These are phyloP conservation scores for Fulica atra DNA, from an alignment of 2,113 vertebrate genomes.

Conservation along the genomic window DNA sequence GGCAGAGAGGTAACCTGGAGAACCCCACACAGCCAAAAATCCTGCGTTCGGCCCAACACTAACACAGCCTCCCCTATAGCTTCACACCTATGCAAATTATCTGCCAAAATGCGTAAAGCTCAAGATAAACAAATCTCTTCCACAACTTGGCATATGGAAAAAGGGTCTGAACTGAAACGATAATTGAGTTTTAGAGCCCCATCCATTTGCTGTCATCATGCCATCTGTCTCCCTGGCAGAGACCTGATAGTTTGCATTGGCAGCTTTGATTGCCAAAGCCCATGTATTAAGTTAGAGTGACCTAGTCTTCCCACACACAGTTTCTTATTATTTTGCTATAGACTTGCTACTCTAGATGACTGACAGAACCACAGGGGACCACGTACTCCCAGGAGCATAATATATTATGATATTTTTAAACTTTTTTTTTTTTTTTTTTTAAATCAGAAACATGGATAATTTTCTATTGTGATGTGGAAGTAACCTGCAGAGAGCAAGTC, in stretches of 20 bases:
- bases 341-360: not conserved
- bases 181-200: constrained; percentile 63
- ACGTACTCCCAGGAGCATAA: not conserved
- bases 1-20: not conserved
- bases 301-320: constrained; percentile 13
- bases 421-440: not conserved
- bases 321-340: constrained; percentile 22
- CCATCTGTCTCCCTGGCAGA: constrained; percentile 64
- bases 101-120: constrained; percentile 44
- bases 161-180: constrained; percentile 42
- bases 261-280: constrained; percentile 40
- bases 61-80: not conserved
- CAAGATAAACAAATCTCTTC: constrained; percentile 58
- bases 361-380: not conserved
- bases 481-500: not conserved
- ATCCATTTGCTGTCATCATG: constrained; percentile 57
- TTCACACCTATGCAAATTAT: constrained; percentile 33
- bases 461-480: not conserved
- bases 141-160: constrained; percentile 3
- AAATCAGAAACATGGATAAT: not conserved
- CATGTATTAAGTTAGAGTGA: constrained; percentile 47
- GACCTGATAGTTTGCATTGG: constrained; percentile 43
- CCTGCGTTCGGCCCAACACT: not conserved
- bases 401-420: not conserved
- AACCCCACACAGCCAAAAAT: not conserved